Evolutionary conservation across 2,113 vertebrate species (phyloP).

Genomic region (Lagopus muta): DNA sequence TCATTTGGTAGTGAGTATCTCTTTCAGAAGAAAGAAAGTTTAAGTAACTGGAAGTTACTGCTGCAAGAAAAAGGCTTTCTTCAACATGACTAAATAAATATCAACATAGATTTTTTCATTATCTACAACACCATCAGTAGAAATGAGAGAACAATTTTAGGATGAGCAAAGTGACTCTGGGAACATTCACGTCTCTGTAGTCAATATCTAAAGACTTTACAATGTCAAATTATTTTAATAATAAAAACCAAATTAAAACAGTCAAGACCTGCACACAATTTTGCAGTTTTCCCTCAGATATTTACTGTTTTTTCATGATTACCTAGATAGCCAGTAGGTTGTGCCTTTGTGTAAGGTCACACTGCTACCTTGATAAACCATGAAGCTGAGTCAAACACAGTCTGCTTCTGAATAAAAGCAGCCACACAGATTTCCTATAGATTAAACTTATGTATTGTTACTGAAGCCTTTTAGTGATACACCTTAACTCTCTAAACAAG

Average conservation of each 20-base stretch:
- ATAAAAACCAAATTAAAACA: background rate
- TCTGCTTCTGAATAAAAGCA: background rate
- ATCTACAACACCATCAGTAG: background rate
- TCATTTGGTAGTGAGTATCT: background rate
- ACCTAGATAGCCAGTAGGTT: background rate
- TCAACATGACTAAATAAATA: background rate
- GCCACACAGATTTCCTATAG: background rate
- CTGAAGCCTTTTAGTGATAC: background rate
- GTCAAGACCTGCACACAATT: background rate
- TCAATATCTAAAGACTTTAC: background rate
- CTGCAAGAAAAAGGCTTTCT: background rate
- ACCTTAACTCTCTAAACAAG: background rate
- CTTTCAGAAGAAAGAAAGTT: background rate
- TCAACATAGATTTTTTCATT: background rate
- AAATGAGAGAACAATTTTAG: background rate
- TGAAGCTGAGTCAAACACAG: background rate
- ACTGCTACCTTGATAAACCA: background rate
- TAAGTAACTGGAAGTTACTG: background rate
- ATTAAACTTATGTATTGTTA: background rate
- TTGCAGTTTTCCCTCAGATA: background rate
- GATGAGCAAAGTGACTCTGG: background rate
- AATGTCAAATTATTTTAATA: background rate
- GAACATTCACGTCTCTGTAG: background rate
- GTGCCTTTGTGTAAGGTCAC: background rate
- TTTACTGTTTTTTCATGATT: background rate